Conservation (phyloP, 2,113 vertebrate genomes). For the Lophotis ruficrista region DNA sequence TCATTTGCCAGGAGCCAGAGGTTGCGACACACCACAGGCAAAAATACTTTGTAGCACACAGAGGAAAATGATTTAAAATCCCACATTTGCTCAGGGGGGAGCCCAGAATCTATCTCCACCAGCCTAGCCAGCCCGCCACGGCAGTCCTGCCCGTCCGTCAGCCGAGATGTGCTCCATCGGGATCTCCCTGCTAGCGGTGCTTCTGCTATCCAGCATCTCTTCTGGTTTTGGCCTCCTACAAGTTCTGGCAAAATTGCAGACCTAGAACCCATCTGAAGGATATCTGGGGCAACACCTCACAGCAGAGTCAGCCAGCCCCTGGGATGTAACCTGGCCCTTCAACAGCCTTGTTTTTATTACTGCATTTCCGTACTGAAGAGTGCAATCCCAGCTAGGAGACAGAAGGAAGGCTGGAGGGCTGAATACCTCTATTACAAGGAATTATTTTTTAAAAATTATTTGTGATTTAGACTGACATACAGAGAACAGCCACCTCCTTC, state of each 20-base stretch:
- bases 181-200: background rate
- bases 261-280: background rate
- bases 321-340: background rate
- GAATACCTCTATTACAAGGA: background rate
- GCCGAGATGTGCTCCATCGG: background rate
- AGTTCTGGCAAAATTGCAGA: background rate
- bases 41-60: background rate
- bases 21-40: background rate
- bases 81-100: accelerated
- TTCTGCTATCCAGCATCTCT: background rate
- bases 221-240: background rate
- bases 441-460: background rate
- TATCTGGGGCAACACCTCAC: background rate
- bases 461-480: background rate
- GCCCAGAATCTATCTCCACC: background rate
- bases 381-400: background rate
- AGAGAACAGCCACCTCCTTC: background rate
- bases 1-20: background rate
- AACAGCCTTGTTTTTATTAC: background rate
- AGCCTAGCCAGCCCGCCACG: background rate
- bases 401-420: background rate
- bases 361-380: background rate
- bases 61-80: background rate
- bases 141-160: accelerated
- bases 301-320: background rate